These are phyloP conservation scores for Caenorhabditis sulstoni DNA, from an alignment of 2,888 invertebrate species.

Conservation along the genomic window DNA sequence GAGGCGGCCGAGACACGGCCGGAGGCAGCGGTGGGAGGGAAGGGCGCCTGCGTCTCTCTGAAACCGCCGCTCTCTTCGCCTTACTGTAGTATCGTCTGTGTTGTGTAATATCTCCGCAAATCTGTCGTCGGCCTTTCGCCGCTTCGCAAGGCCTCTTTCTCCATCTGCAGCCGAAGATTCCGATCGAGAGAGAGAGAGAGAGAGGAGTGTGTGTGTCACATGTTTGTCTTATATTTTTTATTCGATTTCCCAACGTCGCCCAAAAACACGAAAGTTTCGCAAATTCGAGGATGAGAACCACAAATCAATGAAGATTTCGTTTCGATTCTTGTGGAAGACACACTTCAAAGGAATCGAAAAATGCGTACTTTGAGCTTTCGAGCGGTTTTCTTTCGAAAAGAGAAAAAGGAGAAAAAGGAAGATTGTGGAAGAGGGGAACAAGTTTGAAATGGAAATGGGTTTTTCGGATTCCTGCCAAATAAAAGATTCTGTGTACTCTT, in stretches of 20 bases:
- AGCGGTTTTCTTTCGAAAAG: too few relatives aligned
- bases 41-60: slow-evolving; percentile 1
- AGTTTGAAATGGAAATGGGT: too few relatives aligned
- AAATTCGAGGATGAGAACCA: too few relatives aligned
- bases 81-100: slow-evolving; percentile 61
- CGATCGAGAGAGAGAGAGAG: slow-evolving; percentile 5
- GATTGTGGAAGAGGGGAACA: too few relatives aligned
- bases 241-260: neutral
- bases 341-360: too few relatives aligned
- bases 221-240: slow-evolving; percentile 20
- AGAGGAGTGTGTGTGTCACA: slow-evolving; percentile 4
- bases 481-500: too few relatives aligned
- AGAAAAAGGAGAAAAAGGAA: too few relatives aligned
- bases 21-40: neutral
- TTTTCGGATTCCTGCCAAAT: too few relatives aligned
- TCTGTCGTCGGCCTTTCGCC: slow-evolving; percentile 30
- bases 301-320: too few relatives aligned
- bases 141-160: slow-evolving; percentile 6
- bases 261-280: too few relatives aligned
- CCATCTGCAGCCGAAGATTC: slow-evolving; percentile 21
- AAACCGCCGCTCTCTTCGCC: slow-evolving; percentile 3
- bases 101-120: slow-evolving; percentile 63
- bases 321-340: too few relatives aligned
- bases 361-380: too few relatives aligned
- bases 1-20: slow-evolving; percentile 1